Conservation (phyloP, 2,113 vertebrate species). For the Myocastor coypus region DNA sequence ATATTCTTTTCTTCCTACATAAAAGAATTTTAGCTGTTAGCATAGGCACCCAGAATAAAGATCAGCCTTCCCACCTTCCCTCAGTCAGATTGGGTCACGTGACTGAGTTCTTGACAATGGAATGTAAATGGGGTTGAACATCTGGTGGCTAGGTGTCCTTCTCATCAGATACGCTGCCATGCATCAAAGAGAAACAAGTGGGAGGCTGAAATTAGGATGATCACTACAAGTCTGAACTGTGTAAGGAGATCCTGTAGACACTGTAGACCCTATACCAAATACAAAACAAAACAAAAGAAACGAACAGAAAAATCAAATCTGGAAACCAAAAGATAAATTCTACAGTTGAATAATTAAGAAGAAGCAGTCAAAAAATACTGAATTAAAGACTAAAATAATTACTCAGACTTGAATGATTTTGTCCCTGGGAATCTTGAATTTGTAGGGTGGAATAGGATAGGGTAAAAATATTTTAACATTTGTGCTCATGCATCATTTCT, state of each 20-base stretch:
- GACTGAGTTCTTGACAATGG: not conserved
- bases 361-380: not conserved
- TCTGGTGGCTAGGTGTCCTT: not conserved
- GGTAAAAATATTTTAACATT: not conserved
- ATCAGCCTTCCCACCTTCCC: not conserved
- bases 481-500: not conserved
- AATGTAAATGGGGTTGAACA: not conserved
- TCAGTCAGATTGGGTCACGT: not conserved
- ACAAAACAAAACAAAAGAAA: too few species aligned
- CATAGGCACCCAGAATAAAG: not conserved
- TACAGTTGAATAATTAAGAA: not conserved
- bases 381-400: constrained; percentile 17
- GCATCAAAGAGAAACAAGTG: not conserved
- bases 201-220: too few species aligned
- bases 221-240: too few species aligned
- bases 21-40: not conserved
- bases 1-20: not conserved
- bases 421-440: constrained; percentile 8
- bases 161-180: not conserved
- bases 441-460: not conserved
- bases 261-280: too few species aligned
- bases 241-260: too few species aligned
- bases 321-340: not conserved
- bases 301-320: not conserved
- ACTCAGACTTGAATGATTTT: constrained; percentile 21